These are phyloP conservation scores for Malurus melanocephalus DNA, from an alignment of 2,113 vertebrate genomes.

Conservation along the genomic window DNA sequence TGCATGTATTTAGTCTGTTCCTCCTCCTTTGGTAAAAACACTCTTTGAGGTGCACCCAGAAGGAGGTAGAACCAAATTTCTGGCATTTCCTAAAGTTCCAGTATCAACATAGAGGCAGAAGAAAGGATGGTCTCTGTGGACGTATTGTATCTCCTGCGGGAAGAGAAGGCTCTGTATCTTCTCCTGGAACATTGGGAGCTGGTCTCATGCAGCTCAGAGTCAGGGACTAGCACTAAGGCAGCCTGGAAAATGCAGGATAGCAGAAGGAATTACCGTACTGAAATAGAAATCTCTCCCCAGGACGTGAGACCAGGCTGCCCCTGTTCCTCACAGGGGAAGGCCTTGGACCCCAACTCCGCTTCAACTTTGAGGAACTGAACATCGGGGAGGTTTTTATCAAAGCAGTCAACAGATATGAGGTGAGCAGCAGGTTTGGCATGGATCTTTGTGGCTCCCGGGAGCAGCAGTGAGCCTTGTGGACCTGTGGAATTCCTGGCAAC, in stretches of 20 bases:
- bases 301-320: slow-evolving; percentile 76
- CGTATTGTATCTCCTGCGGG: background rate
- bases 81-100: background rate
- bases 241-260: background rate
- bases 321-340: slow-evolving; percentile 79
- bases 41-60: background rate
- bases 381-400: slow-evolving; percentile 76
- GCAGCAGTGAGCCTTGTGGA: background rate
- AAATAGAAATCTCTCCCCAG: slow-evolving; percentile 55
- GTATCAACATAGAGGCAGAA: accelerated
- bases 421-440: slow-evolving; percentile 20
- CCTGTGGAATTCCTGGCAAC: background rate
- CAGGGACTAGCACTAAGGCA: background rate
- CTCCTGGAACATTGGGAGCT: background rate
- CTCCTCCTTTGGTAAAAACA: background rate
- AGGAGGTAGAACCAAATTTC: background rate
- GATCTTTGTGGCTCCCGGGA: background rate
- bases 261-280: background rate
- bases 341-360: slow-evolving; percentile 72
- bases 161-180: accelerated
- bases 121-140: background rate
- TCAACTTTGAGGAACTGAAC: slow-evolving; percentile 78
- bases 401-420: slow-evolving; percentile 77
- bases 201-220: background rate
- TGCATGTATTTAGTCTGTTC: background rate